phyloP scores from a whole-genome alignment of 2,797 vertebrate genomes.

The Micropoecilia bifurca region DNA sequence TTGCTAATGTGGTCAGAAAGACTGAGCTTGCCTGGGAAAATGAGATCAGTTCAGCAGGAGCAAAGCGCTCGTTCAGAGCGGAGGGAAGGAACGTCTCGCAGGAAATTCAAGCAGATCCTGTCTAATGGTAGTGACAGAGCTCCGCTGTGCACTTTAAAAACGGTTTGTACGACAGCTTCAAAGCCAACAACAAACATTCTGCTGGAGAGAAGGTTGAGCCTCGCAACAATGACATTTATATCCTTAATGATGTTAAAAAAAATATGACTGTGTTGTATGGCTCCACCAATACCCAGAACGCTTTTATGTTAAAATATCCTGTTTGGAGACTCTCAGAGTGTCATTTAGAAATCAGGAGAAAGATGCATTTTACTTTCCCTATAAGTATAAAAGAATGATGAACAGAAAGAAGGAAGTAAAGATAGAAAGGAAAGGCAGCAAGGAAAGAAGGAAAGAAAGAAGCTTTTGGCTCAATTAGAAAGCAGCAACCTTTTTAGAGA shows the following conservation, averaged over 20 bases:
- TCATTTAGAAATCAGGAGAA: neutral
- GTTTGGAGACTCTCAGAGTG: neutral
- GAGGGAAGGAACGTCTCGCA: constrained; percentile 33
- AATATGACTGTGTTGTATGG: neutral
- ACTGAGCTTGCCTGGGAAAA: constrained; percentile 44
- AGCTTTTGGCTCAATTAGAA: neutral
- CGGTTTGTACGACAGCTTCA: constrained; percentile 34
- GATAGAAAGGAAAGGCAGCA: neutral
- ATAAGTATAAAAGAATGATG: neutral
- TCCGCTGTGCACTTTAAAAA: constrained; percentile 16
- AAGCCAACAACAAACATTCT: constrained; percentile 36
- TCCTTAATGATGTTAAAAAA: constrained; percentile 9
- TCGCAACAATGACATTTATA: constrained; percentile 14
- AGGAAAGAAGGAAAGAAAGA: neutral
- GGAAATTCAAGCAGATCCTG: constrained; percentile 57
- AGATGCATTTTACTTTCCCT: neutral
- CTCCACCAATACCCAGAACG: neutral
- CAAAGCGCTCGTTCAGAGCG: constrained; percentile 42
- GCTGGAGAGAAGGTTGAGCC: constrained; percentile 2
- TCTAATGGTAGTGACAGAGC: constrained; percentile 45
- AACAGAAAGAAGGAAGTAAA: neutral
- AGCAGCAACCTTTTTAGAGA: too few relatives aligned
- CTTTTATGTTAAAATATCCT: constrained; percentile 1
- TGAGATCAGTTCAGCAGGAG: constrained; percentile 45
- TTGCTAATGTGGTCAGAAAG: constrained; percentile 36